Conservation (phyloP, 1,140 invertebrate genomes). For the Dendroctonus ponderosae region DNA sequence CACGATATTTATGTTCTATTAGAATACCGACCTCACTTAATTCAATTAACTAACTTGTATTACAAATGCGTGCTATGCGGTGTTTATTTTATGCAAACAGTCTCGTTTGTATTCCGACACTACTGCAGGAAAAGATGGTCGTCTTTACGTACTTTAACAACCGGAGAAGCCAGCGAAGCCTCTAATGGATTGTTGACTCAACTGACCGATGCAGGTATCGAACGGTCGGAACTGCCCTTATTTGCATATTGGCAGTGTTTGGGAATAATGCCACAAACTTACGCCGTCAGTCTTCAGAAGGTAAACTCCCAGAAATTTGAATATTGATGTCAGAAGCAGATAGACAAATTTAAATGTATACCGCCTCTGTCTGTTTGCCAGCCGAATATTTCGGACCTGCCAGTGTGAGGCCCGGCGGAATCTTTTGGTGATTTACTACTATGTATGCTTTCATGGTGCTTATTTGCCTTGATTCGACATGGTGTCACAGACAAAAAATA, state of each 20-base stretch:
- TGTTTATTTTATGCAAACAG: too few relatives aligned
- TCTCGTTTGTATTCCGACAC: background rate
- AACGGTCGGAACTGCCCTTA: constrained; percentile 38
- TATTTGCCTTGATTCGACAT: too few relatives aligned
- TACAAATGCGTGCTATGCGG: too few relatives aligned
- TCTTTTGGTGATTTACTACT: too few relatives aligned
- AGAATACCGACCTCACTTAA: too few relatives aligned
- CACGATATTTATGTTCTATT: too few relatives aligned
- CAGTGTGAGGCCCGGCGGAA: too few relatives aligned
- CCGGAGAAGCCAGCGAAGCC: constrained; percentile 34
- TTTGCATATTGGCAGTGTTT: constrained; percentile 49
- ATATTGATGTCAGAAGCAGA: constrained; percentile 46
- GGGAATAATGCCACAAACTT: constrained; percentile 47
- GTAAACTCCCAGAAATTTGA: constrained; percentile 47
- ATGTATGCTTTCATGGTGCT: too few relatives aligned
- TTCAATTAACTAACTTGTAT: too few relatives aligned
- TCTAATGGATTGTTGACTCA: constrained; percentile 50
- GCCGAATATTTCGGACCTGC: too few relatives aligned
- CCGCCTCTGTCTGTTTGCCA: too few relatives aligned
- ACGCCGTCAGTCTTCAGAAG: constrained; percentile 42
- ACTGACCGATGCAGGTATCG: constrained; percentile 50
- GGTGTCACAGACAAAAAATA: too few relatives aligned
- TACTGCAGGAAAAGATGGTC: constrained; percentile 5
- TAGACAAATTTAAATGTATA: constrained; percentile 14
- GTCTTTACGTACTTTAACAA: constrained; percentile 11